phyloP scores from a whole-genome alignment of 2,888 invertebrate species.

The Branchipolynoe longqiensis region DNA sequence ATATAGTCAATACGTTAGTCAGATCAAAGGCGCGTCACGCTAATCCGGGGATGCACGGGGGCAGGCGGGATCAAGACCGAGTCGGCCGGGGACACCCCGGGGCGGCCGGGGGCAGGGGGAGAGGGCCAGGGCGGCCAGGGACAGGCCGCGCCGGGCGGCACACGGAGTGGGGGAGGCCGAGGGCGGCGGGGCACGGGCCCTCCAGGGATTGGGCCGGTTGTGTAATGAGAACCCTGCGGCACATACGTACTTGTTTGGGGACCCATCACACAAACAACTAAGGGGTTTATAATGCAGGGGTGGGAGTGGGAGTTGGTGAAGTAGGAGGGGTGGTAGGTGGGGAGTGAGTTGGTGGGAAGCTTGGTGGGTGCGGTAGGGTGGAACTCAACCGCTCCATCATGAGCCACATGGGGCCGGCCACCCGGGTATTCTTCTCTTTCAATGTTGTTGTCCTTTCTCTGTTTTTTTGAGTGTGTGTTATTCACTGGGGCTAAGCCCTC shows the following conservation, averaged over 20 bases:
- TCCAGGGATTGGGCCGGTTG: background rate
- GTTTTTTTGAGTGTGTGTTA: too few relatives aligned
- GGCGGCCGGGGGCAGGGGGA: background rate
- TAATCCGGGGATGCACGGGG: slow-evolving; percentile 24
- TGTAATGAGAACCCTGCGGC: slow-evolving; percentile 22
- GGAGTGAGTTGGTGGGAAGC: too few relatives aligned
- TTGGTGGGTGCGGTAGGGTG: too few relatives aligned
- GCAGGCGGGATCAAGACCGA: slow-evolving; percentile 20
- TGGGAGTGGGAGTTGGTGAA: too few relatives aligned
- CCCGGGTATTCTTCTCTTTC: too few relatives aligned
- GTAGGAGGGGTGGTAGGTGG: too few relatives aligned
- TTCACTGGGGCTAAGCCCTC: background rate
- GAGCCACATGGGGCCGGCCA: background rate
- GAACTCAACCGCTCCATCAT: slow-evolving; percentile 41
- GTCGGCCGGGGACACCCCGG: background rate
- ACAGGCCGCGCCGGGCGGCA: background rate
- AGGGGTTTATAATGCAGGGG: slow-evolving; percentile 39
- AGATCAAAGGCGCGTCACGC: slow-evolving; percentile 46
- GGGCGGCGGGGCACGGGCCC: background rate
- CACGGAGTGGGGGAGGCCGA: background rate
- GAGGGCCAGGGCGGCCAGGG: too few relatives aligned
- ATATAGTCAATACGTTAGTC: slow-evolving; percentile 52
- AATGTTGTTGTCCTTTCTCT: too few relatives aligned
- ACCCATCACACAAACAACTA: slow-evolving; percentile 6
- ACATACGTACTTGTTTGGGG: background rate